phyloP scores from a whole-genome alignment of 2,113 vertebrate genomes.

The Equus przewalskii region DNA sequence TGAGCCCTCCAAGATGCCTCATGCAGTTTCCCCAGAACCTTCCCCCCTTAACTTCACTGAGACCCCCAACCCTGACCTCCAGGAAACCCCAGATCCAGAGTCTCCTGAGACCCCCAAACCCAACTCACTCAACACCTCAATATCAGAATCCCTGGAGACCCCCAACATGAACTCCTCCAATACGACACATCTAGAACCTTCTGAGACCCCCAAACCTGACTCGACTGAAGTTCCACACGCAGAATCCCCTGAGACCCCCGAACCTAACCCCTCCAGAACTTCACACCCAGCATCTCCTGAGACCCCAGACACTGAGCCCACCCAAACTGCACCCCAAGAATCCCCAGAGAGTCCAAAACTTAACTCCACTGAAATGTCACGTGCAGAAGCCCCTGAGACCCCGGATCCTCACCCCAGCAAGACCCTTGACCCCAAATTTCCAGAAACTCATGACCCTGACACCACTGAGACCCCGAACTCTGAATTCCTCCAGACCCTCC shows the following conservation, averaged over 20 bases:
- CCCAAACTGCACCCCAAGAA: neutral
- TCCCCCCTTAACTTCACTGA: neutral
- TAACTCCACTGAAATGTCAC: neutral
- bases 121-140: neutral
- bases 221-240: neutral
- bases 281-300: neutral
- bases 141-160: neutral
- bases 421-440: neutral
- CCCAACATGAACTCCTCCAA: neutral
- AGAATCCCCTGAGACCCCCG: neutral
- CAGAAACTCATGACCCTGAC: neutral
- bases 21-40: neutral
- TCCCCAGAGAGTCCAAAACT: neutral
- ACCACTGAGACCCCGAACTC: neutral
- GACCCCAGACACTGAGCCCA: neutral
- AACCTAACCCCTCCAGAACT: neutral
- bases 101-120: neutral
- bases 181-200: neutral
- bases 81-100: neutral
- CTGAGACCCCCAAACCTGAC: neutral
- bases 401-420: conserved; percentile 38
- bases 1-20: neutral
- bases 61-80: neutral
- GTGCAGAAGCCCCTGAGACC: neutral
- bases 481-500: neutral